Evolutionary conservation across 2,113 vertebrate genomes (phyloP), one percentile per base, ranked within the genome.

Genomic region (Sinocyclocheilus anshuiensis): DNA sequence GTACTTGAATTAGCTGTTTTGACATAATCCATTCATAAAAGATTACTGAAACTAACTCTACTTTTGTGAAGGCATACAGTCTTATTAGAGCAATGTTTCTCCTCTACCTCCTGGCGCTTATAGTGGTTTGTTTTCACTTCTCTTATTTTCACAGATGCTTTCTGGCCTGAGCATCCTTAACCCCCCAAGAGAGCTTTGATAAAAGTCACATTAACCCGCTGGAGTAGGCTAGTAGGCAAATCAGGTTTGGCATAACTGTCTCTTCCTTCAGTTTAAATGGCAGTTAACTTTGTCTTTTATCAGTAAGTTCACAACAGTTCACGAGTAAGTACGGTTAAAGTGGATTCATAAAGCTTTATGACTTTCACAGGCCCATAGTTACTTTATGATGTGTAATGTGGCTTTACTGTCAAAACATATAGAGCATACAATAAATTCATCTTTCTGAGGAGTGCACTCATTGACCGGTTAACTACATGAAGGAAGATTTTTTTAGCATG

Each of bases 111-210:
- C 81, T 71, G 42, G 6, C 42, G 81, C 33, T 57, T 22, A 1
- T 71, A 57, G 36, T 78, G 86, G 89, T 90, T 90, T 94, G 91
- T 94, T 93, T 93, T 93, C 48, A 87, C 89, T 87, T 84, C 86
- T 89, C 87, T 93, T 95, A 92, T 94, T 94, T 94, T 91, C 91
- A 95, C 94, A 94, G 94, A 94, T 95, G 94, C 90, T 83, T 86
- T 87, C 89, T 91, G 88, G 90, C 89, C 86, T 90, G 85, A 67
- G 83, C 45, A 87, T 77, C 80, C 89, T 87, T 91, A 89, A 83
- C 92, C 92, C 86, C 92, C 90, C 86, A 83, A 42, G 89, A 91
- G 91, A 93, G 77, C 76, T 86, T 91, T 82, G 87, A 88, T 85
- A 10, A 63, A 48, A 10, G 12, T 39, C 59, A 61, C 53, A 78